Conservation (phyloP, 2,797 vertebrate genomes). For the Myiotriccus ornatus region DNA sequence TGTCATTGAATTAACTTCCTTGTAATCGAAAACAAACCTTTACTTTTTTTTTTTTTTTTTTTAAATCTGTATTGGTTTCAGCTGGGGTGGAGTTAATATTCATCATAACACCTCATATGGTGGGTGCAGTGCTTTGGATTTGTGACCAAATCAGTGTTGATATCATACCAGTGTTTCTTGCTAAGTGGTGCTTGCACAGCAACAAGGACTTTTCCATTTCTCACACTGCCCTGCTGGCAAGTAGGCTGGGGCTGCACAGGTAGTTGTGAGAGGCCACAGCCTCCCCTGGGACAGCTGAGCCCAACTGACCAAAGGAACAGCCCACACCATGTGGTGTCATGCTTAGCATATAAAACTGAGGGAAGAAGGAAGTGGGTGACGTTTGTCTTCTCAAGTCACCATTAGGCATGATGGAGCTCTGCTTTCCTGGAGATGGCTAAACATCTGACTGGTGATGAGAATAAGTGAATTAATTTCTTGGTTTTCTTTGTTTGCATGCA, state of each 20-base stretch:
- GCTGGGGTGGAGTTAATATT: background rate
- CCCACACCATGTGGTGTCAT: rapidly evolving
- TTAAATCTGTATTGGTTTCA: background rate
- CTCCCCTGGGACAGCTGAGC: background rate
- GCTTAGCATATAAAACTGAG: background rate
- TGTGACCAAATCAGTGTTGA: background rate
- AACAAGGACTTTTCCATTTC: background rate
- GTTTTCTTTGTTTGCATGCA: background rate
- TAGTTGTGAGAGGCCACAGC: background rate
- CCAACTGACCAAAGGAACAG: background rate
- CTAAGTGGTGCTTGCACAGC: background rate
- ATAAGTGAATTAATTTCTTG: background rate
- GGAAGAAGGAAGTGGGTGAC: background rate
- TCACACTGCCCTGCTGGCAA: background rate
- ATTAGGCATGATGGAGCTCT: background rate
- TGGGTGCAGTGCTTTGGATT: background rate
- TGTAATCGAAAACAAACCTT: background rate
- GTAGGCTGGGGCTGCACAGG: background rate
- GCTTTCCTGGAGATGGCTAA: background rate
- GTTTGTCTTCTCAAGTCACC: background rate
- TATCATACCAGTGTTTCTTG: background rate
- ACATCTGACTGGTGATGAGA: background rate
- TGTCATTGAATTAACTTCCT: background rate
- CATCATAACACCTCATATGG: background rate
- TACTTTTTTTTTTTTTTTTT: background rate